Percentiles rank a stretch among this genome's conserved stretches.
These are phyloP conservation scores for Sesamia nonagrioides DNA, from an alignment of 1,140 invertebrate species.

Conservation along the genomic window DNA sequence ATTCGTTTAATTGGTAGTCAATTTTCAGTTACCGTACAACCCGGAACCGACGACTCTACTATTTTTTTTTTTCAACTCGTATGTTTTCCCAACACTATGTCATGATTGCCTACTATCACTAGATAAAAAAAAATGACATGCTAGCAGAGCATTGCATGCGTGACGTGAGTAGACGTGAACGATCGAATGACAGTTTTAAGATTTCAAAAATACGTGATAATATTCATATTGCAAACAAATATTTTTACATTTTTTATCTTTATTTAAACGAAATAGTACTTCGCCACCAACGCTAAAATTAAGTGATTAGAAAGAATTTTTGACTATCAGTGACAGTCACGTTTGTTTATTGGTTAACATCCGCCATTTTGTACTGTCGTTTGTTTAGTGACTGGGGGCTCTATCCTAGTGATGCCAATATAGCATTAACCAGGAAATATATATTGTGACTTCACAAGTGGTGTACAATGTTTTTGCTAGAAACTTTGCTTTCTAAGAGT, in stretches of 20 bases:
- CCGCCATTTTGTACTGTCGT: conserved; percentile 87
- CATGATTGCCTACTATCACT: conserved; percentile 33
- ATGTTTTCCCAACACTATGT: not conserved
- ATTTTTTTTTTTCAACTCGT: not conserved
- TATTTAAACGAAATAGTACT: conserved; percentile 70
- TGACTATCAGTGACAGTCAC: conserved; percentile 78
- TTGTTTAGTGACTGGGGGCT: conserved; percentile 86
- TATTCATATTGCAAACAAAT: conserved; percentile 74
- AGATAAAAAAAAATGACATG: conserved; percentile 65
- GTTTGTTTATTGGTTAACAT: conserved; percentile 87
- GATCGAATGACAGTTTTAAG: conserved; percentile 81
- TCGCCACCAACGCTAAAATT: conserved; percentile 65
- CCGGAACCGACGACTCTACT: not conserved
- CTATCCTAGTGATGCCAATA: conserved; percentile 79
- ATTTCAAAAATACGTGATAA: conserved; percentile 78
- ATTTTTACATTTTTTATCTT: conserved; percentile 82
- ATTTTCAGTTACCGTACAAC: no score
- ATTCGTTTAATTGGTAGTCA: no score
- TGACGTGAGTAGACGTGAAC: conserved; percentile 83
- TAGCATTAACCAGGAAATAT: conserved; percentile 75
- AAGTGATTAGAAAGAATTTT: conserved; percentile 68
- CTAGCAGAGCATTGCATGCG: conserved; percentile 71
- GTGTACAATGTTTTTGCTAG: conserved; percentile 84
- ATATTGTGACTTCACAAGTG: conserved; percentile 78
- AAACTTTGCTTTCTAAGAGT: conserved; percentile 79